Percentiles rank a stretch among this genome's conserved stretches.
These are phyloP conservation scores for Serripes groenlandicus DNA, from an alignment of 2,888 invertebrate genomes.

Conservation along the genomic window DNA sequence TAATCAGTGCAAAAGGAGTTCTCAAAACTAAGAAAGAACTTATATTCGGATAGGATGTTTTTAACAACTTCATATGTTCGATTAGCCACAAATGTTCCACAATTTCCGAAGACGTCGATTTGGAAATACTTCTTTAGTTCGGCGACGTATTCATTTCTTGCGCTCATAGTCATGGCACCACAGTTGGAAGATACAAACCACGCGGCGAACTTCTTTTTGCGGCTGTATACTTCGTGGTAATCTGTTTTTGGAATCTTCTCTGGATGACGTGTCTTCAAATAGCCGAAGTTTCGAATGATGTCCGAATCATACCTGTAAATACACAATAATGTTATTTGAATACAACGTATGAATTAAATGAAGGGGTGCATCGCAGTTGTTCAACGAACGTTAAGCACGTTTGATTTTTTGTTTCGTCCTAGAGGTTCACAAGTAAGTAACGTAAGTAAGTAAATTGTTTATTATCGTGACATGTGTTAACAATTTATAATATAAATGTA, in stretches of 20 bases:
- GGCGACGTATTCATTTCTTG: constrained; percentile 8
- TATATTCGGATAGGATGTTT: constrained; percentile 10
- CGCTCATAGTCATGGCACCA: constrained; percentile 8
- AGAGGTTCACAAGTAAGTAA: too few relatives aligned
- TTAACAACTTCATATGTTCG: background rate
- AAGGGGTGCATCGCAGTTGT: too few relatives aligned
- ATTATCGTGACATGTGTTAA: too few relatives aligned
- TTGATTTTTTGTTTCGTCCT: too few relatives aligned
- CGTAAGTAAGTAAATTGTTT: too few relatives aligned
- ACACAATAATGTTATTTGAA: too few relatives aligned
- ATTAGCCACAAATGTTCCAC: background rate
- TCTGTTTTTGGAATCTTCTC: background rate
- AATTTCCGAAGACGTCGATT: constrained; percentile 12
- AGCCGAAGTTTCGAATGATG: constrained; percentile 8
- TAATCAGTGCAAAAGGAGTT: constrained; percentile 24
- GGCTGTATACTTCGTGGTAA: background rate
- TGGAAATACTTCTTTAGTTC: constrained; percentile 21
- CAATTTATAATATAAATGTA: too few relatives aligned
- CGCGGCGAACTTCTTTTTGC: background rate
- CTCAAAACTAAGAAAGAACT: constrained; percentile 18
- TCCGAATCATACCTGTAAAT: constrained; percentile 14
- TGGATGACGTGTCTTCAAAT: constrained; percentile 1
- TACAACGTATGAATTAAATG: too few relatives aligned
- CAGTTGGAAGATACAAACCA: constrained; percentile 18
- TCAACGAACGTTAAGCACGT: too few relatives aligned